Evolutionary conservation across 1,140 invertebrate species (phyloP), one percentile per base, ranked within the genome.

Genomic region (Ectropis grisescens): DNA sequence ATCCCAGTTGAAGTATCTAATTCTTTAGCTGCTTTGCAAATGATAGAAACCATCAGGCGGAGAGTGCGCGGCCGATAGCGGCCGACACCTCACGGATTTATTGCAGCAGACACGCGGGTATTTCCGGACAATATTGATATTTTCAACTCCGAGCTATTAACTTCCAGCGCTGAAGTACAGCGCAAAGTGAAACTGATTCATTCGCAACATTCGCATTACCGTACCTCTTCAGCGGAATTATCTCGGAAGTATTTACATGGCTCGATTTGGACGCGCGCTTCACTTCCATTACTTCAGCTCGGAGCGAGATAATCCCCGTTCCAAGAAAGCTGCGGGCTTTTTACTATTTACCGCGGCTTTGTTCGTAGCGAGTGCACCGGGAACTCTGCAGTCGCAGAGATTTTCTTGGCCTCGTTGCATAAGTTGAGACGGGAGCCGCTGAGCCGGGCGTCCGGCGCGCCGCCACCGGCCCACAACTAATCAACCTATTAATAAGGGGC

Each of bases 401-500:
- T 61, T 57, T 57, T 58, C 47, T 41, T 52, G 61, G 48, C 43
- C 50, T 58, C 50, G 49, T 58, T 55, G 54, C 47, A 47, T 56
- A 58, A 55, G 43, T 46, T 39, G 41, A 41, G 26, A 29, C 32
- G 34, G 5, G 23, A 37, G 10, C 16, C 19, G 31, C 11, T n/a
- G 28, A 13, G 7, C 6, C 16, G 0, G 12, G 6, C 19, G 48
- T 37, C 37, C 44, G 56, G 53, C 58, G 41, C 37, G 33, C 48
- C 37, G 40, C 58, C 39, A 37, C 49, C 55, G 56, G 49, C 50
- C 70, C 67, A 57, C 69, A 61, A 70, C 59, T 78, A 78, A 80
- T 75, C 72, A 68, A 78, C 70, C 72, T 74, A 80, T 80, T 80
- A 78, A 78, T 80, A 80, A 65, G 58, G 60, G 60, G 75, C 60